Conservation (phyloP, 2,797 vertebrate genomes). For the Mormyrus hasselquistii region DNA sequence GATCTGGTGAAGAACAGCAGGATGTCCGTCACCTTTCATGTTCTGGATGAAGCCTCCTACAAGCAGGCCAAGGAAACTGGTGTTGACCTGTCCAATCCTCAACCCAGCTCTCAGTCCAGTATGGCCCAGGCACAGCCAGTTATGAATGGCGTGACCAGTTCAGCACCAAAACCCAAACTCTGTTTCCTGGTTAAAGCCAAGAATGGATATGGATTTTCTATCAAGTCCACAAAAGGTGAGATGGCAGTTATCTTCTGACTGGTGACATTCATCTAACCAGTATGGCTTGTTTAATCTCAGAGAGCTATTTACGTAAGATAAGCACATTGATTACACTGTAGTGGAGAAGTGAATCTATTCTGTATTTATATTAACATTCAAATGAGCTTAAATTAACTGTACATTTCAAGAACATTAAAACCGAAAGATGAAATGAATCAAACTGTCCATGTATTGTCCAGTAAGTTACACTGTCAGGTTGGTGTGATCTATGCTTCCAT, state of each 20-base stretch:
- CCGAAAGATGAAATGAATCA: not conserved
- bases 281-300: not conserved
- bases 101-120: conserved; percentile 28
- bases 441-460: not conserved
- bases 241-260: not conserved
- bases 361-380: not conserved
- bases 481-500: not conserved
- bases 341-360: not conserved
- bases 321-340: not conserved
- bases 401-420: not conserved
- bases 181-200: conserved; percentile 77
- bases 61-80: conserved; percentile 62
- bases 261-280: not conserved
- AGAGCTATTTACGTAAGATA: not conserved
- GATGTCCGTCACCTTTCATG: conserved; percentile 66
- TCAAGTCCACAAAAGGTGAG: conserved; percentile 74
- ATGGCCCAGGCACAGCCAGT: conserved; percentile 29
- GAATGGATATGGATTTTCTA: conserved; percentile 74
- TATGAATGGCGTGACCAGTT: conserved; percentile 46
- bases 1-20: conserved; percentile 71
- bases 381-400: not conserved
- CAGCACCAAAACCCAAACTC: conserved; percentile 62
- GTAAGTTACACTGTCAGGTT: not conserved
- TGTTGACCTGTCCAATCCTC: conserved; percentile 57
- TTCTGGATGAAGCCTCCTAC: conserved; percentile 75